phyloP scores from a whole-genome alignment of 2,113 vertebrate genomes.

The Channa argus region DNA sequence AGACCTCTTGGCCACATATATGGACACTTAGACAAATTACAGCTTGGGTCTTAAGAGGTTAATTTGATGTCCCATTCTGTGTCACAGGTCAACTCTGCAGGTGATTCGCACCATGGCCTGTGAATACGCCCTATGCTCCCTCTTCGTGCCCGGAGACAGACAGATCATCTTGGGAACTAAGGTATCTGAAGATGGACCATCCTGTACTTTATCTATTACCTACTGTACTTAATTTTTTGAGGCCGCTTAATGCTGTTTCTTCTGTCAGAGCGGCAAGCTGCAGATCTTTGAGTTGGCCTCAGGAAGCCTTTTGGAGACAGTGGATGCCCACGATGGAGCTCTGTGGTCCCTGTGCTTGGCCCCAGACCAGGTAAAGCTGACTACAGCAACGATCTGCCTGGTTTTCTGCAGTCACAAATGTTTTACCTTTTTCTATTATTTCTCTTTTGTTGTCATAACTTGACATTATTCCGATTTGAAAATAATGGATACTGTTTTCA shows the following conservation, averaged over 20 bases:
- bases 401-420: background rate
- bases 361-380: constrained; percentile 92
- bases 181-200: constrained; percentile 75
- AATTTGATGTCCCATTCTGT: constrained; percentile 5
- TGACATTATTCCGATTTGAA: too few species aligned
- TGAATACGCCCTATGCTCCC: constrained; percentile 92
- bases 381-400: background rate
- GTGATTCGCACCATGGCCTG: constrained; percentile 96
- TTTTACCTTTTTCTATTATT: background rate
- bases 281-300: constrained; percentile 96
- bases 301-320: constrained; percentile 87
- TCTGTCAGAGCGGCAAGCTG: constrained; percentile 89
- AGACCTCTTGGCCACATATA: too few species aligned
- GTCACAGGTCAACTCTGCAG: constrained; percentile 90
- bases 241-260: background rate
- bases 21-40: too few species aligned
- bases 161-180: constrained; percentile 95
- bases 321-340: constrained; percentile 88
- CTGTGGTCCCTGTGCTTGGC: constrained; percentile 93
- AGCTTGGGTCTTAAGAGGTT: too few species aligned
- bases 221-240: too few species aligned
- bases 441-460: too few species aligned
- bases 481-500: too few species aligned
- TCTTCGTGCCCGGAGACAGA: constrained; percentile 95
- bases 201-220: too few species aligned